These are phyloP conservation scores for Notarius lentiginosus DNA, from an alignment of 2,113 vertebrate genomes.

Conservation along the genomic window DNA sequence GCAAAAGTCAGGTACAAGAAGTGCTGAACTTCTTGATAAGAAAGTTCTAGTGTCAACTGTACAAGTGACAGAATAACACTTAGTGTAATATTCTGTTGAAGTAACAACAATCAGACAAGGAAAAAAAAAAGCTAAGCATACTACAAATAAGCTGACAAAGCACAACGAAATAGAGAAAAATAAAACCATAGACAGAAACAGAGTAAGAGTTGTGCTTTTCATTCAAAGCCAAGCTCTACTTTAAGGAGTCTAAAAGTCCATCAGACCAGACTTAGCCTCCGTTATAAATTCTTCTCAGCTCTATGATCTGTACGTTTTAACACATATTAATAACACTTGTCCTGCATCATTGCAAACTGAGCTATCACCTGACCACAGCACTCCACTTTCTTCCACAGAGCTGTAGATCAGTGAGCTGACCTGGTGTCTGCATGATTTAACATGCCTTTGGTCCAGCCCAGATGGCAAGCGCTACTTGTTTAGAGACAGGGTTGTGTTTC, in stretches of 20 bases:
- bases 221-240: background rate
- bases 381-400: conserved; percentile 35
- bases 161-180: no score
- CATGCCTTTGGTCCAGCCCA: conserved; percentile 18
- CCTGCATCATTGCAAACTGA: background rate
- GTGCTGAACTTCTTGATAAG: no score
- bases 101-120: no score
- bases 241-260: background rate
- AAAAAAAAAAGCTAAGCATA: no score
- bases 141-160: no score
- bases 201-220: background rate
- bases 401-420: conserved; percentile 32
- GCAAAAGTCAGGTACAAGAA: no score
- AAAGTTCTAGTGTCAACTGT: no score
- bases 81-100: no score
- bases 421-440: conserved; percentile 44
- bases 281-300: background rate
- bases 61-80: no score
- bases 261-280: background rate
- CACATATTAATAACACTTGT: conserved; percentile 1
- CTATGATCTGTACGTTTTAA: conserved; percentile 5
- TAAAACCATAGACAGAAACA: no score
- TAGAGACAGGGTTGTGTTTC: conserved; percentile 39
- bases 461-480: conserved; percentile 50
- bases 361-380: conserved; percentile 40